Evolutionary conservation across 53 echinoderm and acorn worm species (phyloP).

Genomic region (Paracentrotus lividus): DNA sequence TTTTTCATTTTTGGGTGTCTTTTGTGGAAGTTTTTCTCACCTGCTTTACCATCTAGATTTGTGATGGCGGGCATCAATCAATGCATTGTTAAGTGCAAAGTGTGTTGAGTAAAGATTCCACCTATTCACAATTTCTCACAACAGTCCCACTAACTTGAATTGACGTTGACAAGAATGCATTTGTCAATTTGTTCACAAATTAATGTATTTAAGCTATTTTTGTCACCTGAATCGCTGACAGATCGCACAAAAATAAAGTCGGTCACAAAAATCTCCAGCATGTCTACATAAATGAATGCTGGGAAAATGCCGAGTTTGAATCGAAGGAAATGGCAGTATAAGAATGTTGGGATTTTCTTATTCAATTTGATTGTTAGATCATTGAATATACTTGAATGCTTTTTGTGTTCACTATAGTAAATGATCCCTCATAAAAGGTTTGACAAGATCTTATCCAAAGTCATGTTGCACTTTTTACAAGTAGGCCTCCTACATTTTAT

Average conservation of each 20-base stretch:
- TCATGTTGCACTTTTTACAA: neutral
- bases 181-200: slow-evolving; percentile 72
- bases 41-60: neutral
- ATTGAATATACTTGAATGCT: neutral
- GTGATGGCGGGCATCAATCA: slow-evolving; percentile 35
- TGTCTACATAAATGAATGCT: neutral
- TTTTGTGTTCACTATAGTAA: slow-evolving; percentile 22
- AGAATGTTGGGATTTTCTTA: slow-evolving; percentile 11
- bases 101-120: slow-evolving; percentile 13
- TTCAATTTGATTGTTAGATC: slow-evolving; percentile 4
- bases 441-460: neutral
- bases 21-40: slow-evolving; percentile 20
- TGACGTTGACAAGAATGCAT: slow-evolving; percentile 56
- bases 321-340: neutral
- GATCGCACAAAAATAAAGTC: slow-evolving; percentile 44
- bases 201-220: slow-evolving; percentile 33
- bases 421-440: neutral
- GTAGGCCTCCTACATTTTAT: too few species aligned
- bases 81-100: slow-evolving; percentile 17
- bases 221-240: slow-evolving; percentile 45
- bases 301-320: neutral
- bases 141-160: slow-evolving; percentile 36
- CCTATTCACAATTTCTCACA: slow-evolving; percentile 49
- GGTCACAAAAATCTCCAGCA: slow-evolving; percentile 6
- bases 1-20: slow-evolving; percentile 43